Evolutionary conservation across 2,113 vertebrate genomes (phyloP).

Genomic region (Neolamprologus tretocephalus): DNA sequence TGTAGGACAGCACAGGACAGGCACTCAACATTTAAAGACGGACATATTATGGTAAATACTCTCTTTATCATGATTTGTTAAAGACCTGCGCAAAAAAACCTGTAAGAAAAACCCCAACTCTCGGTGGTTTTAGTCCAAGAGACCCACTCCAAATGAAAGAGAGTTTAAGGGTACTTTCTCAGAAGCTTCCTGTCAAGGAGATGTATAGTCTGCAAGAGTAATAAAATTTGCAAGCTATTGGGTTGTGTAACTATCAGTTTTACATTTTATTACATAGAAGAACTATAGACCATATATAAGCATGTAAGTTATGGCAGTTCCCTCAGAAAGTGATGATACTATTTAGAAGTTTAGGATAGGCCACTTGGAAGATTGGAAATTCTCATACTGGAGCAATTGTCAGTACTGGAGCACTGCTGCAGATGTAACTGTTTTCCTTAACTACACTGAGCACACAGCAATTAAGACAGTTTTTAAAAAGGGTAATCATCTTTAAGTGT

Average conservation of each 20-base stretch:
- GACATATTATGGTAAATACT: neutral
- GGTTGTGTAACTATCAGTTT: slow-evolving; percentile 21
- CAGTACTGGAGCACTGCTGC: neutral
- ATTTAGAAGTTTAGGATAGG: neutral
- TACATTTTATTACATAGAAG: slow-evolving; percentile 19
- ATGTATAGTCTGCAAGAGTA: slow-evolving; percentile 14
- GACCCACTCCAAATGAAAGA: neutral
- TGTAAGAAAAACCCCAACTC: neutral
- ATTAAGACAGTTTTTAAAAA: neutral
- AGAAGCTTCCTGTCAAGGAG: slow-evolving; percentile 15
- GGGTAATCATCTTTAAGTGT: neutral
- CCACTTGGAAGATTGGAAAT: neutral
- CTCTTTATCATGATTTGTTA: neutral
- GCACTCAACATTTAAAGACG: neutral
- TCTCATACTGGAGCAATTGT: neutral
- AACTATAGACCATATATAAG: neutral
- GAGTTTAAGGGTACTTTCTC: neutral
- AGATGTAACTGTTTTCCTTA: neutral
- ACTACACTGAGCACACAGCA: neutral
- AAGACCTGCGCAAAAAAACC: neutral
- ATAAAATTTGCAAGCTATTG: slow-evolving; percentile 32
- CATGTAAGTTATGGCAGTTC: neutral
- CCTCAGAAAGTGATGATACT: neutral
- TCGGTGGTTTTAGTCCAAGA: neutral
- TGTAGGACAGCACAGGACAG: neutral